Evolutionary conservation across 2,113 vertebrate genomes (phyloP).

Genomic region (Prunella fulvescens): DNA sequence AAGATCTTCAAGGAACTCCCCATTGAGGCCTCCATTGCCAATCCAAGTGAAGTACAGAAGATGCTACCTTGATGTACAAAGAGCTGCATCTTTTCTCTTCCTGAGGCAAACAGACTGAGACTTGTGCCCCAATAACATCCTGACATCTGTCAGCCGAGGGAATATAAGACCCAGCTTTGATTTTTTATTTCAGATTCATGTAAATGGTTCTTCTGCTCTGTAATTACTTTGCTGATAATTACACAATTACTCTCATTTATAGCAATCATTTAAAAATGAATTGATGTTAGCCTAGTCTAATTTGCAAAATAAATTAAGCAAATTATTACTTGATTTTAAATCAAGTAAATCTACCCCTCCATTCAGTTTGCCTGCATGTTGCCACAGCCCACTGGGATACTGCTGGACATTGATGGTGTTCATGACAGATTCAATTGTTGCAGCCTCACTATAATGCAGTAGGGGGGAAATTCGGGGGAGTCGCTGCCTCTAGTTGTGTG

Average conservation of each 20-base stretch:
- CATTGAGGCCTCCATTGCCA: neutral
- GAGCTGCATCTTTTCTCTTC: neutral
- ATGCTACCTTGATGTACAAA: neutral
- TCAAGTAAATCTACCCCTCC: slow-evolving; percentile 53
- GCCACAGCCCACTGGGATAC: neutral
- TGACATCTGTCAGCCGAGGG: neutral
- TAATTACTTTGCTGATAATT: slow-evolving; percentile 74
- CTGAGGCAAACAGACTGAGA: neutral
- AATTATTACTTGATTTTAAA: slow-evolving; percentile 65
- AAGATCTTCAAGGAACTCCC: neutral
- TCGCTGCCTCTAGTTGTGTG: neutral
- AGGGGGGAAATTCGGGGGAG: neutral
- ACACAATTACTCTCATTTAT: slow-evolving; percentile 71
- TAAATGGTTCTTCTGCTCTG: slow-evolving; percentile 54
- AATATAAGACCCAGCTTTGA: neutral
- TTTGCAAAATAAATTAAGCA: slow-evolving; percentile 74
- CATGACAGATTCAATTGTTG: neutral
- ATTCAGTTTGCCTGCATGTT: slow-evolving; percentile 45
- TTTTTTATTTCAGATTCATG: slow-evolving; percentile 60
- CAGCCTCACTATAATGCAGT: neutral
- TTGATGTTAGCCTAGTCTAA: slow-evolving; percentile 54
- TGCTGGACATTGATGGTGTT: neutral
- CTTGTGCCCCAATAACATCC: neutral
- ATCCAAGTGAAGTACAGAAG: neutral
- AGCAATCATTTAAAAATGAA: slow-evolving; percentile 55